These are phyloP conservation scores for Laterallus jamaicensis DNA, from an alignment of 2,113 vertebrate species.

Conservation along the genomic window DNA sequence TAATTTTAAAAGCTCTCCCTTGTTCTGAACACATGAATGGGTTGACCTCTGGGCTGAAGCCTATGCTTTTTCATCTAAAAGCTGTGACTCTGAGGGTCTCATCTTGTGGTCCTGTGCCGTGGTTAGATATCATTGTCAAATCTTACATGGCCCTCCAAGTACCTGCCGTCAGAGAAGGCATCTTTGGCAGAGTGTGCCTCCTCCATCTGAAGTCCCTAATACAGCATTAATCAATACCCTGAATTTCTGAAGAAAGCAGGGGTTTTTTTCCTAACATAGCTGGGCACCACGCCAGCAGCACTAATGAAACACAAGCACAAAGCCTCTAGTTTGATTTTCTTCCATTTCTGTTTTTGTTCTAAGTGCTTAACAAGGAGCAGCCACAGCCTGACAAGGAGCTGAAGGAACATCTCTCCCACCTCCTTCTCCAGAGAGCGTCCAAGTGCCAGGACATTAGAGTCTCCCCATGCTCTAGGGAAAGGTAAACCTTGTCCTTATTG, in stretches of 20 bases:
- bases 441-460: conserved; percentile 40
- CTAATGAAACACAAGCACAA: conserved; percentile 36
- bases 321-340: not conserved
- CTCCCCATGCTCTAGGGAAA: conserved; percentile 9
- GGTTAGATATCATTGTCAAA: not conserved
- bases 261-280: conserved; percentile 2
- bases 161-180: not conserved
- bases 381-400: conserved; percentile 32
- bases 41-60: not conserved
- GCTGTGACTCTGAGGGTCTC: not conserved
- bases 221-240: conserved; percentile 35
- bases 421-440: conserved; percentile 42
- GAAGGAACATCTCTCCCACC: conserved; percentile 36
- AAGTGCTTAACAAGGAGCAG: conserved; percentile 21
- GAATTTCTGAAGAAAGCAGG: not conserved
- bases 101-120: not conserved
- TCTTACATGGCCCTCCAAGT: not conserved
- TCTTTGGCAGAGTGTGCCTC: conserved; percentile 13
- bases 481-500: conserved; percentile 51
- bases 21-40: not conserved
- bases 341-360: conserved; percentile 34
- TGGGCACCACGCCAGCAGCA: conserved; percentile 32
- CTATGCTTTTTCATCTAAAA: not conserved
- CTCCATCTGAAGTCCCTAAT: conserved; percentile 22
- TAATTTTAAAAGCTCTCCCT: not conserved